Base-by-base conservation (phyloP, 2,888 invertebrate genomes). In the Meteorus cinctellus region DNA sequence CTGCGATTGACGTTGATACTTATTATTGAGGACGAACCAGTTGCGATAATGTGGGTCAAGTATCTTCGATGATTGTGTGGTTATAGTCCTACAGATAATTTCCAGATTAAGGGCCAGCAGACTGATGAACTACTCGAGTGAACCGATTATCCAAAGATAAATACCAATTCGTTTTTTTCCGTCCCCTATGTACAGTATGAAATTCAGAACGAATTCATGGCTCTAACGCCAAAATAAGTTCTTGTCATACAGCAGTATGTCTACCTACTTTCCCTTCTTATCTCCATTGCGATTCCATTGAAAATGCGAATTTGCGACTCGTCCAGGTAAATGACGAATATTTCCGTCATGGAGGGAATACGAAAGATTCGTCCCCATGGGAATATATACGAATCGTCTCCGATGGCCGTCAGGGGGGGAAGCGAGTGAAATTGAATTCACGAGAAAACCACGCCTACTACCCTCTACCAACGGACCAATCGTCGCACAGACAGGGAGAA, bases 111-210 rank as follows among this genome's bases (percentile, higher is more conserved):
- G 24, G 60, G 27, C 68, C 70, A 67, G 59, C 45, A 55, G 60
- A 45, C 67, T 75, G 69, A 71, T 66, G 78, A 78, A 80, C 78
- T 81, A 81, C 84, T 6, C 85, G 86, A 83, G 84, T 83, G 82
- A 79, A 81, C 81, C 86, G 87, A 87, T 87, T 87, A 87, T 85
- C 85, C 83, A 79, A 85, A 82, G 81, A 82, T 80, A 83, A 84
- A 83, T 85, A 82, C 83, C 78, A 83, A 83, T 84, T 81, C 77
- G 74, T 63, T 78, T 74, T 77, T 82, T 78, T 79, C 75, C 69
- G 72, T 81, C 72, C 75, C 59, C 65, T 8, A 8, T 16, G 14
- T n/a, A 5, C 16, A 4, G 24, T n/a, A 24, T 55, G 5, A 55
- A 1, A 55, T 55, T 55, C 19, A 19, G 8, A 41, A 41, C 19